Conservation (phyloP, 1,140 invertebrate species). For the Physella acuta region DNA sequence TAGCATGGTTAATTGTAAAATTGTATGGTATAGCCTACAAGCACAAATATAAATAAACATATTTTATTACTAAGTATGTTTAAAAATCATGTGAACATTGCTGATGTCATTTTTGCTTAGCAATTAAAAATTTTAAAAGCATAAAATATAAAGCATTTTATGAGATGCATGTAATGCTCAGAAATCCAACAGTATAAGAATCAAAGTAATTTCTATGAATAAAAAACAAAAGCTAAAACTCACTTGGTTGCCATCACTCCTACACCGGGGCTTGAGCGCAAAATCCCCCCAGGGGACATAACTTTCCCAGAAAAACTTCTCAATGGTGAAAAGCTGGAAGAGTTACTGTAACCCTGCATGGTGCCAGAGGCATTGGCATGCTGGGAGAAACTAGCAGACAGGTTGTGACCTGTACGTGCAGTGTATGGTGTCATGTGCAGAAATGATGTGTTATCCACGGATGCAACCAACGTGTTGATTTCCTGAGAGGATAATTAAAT, state of each 20-base stretch:
- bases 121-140: too few relatives aligned
- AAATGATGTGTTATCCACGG: slow-evolving; percentile 42
- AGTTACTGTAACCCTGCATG: slow-evolving; percentile 31
- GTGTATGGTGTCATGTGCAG: slow-evolving; percentile 23
- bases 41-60: too few relatives aligned
- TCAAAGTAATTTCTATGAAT: too few relatives aligned
- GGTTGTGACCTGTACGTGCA: background rate
- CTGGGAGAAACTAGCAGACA: slow-evolving; percentile 35
- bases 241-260: background rate
- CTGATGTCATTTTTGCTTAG: too few relatives aligned
- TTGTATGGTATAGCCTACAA: too few relatives aligned
- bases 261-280: slow-evolving; percentile 4
- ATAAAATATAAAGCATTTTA: too few relatives aligned
- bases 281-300: slow-evolving; percentile 41
- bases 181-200: too few relatives aligned
- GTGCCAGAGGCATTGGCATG: slow-evolving; percentile 36
- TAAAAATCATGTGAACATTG: too few relatives aligned
- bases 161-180: too few relatives aligned
- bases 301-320: slow-evolving; percentile 44
- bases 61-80: too few relatives aligned
- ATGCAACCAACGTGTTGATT: slow-evolving; percentile 36
- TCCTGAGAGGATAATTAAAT: slow-evolving; percentile 39
- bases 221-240: too few relatives aligned
- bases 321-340: slow-evolving; percentile 50
- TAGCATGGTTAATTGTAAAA: too few relatives aligned